Base-by-base conservation (phyloP, 2,113 vertebrate genomes). In the Pomatorhinus ruficollis region DNA sequence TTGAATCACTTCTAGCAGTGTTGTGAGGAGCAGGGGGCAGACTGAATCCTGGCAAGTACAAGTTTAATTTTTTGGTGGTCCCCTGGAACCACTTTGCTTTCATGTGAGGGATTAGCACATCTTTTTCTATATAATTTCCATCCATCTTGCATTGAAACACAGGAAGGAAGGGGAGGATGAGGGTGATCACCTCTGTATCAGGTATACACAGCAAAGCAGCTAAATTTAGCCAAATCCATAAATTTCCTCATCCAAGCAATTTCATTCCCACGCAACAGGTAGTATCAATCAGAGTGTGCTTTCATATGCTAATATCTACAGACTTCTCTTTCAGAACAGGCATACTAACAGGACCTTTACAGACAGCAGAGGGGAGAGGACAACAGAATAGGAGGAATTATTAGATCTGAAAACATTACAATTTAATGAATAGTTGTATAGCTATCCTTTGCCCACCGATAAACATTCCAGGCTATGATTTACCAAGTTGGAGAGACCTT, bases 201-300 rank as follows among this genome's bases (percentile, higher is more conserved):
- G 92, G 81, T n/a, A 44, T 71, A 87, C 6, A 20, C 59, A 89
- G 40, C 44, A 83, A 91, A 93, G 82, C 50, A 96, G 77, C 44
- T 91, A 91, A 86, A 94, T 87, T 87, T 90, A 52, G 33, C 68
- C 83, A 96, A 97, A 97, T 95, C 86, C 79, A 93, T 94, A 95
- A 97, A 96, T 94, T 85, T 39, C 72, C 85, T 92, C 81, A 93
- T 90, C 77, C 89, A 96, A 97, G 93, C 87, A 84, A 88, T 93
- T 97, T 95, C 52, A 86, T 83, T 85, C 33, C 57, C 40, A 66
- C 52, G 22, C 65, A 95, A 97, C 64, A 91, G 68, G 81, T 96
- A 78, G 56, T 96, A 96, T 97, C 94, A 86, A 95, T 97, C 94
- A 91, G 60, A 65, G 11, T 47, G 53, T 5, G n/a, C 40, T 95